Conservation (phyloP, 2,888 invertebrate species). For the Buathra laborator region DNA sequence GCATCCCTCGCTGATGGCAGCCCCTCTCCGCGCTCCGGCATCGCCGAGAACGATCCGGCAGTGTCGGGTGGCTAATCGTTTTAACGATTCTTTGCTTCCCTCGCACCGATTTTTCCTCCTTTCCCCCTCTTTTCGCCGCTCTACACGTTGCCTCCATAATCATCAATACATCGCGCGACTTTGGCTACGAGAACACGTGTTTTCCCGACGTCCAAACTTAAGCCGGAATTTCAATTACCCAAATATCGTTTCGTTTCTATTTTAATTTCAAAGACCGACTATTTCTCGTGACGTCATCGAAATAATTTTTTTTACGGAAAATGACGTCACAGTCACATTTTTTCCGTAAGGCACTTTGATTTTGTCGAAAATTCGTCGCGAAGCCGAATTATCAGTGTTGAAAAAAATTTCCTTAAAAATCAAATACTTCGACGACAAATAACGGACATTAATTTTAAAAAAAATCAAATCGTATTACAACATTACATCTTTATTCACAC, state of each 20-base stretch:
- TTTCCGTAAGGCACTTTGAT: no score
- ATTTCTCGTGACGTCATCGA: no score
- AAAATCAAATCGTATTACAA: slow-evolving; percentile 14
- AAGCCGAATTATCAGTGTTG: background rate
- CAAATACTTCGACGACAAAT: background rate
- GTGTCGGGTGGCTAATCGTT: slow-evolving; percentile 59
- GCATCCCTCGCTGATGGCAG: slow-evolving; percentile 52
- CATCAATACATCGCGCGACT: background rate
- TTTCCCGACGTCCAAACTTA: slow-evolving; percentile 35
- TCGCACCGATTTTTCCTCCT: slow-evolving; percentile 26
- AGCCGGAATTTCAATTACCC: slow-evolving; percentile 61
- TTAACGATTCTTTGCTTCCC: slow-evolving; percentile 59
- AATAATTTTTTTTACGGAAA: no score
- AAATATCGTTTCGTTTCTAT: slow-evolving; percentile 39
- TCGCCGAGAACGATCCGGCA: slow-evolving; percentile 42
- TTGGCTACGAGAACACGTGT: slow-evolving; percentile 5
- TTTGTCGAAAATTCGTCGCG: background rate
- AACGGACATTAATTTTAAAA: background rate
- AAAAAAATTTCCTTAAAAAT: background rate
- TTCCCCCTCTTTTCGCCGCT: slow-evolving; percentile 1
- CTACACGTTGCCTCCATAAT: background rate
- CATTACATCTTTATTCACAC: slow-evolving; percentile 48
- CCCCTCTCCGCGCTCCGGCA: slow-evolving; percentile 39
- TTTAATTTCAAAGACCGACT: background rate
- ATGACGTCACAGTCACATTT: no score